Base-by-base conservation (phyloP, 37 sponge, comb jelly and placozoan species). In the Aplysina aerophoba region DNA sequence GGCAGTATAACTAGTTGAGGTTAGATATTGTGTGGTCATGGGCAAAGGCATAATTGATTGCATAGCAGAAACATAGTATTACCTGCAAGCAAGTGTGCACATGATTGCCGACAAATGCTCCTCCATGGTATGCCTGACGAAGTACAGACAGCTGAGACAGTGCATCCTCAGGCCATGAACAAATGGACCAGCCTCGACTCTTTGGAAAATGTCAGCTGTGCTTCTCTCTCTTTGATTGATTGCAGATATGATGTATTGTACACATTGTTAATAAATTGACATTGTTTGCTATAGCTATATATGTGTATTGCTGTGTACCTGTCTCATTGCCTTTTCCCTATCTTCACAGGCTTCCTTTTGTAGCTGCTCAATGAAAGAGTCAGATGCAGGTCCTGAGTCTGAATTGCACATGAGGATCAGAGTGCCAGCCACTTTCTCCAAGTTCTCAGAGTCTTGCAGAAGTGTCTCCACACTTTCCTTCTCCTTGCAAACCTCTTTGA, bases 61-160 rank as follows among this genome's bases (percentile, higher is more conserved):
- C 3, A 44, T 44, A 11, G 50, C 8, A 8, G 6, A 44, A 21
- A 53, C 55, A n/a, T 39, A 12, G 21, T 33, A 44, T 57, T 61
- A 83, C 83, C 64, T 88, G 34, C 35, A 88, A 78, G 59, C 59
- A 31, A 35, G 77, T 68, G 65, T 88, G 75, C 15, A 88, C 83
- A 60, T 88, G 88, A 58, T 88, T 88, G 19, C 88, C 88, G 15
- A 81, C 77, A 82, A 88, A 88, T 20, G 88, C 22, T 0, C 88
- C 88, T 30, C 83, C 58, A 20, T 64, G 73, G 55, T 88, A 88
- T 28, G 88, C 78, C 27, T 83, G 84, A 28, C 84, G n/a, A 33
- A 74, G 38, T 19, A 88, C 83, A 37, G 82, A 13, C 30, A 72
- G 83, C 12, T 56, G 15, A 25, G 44, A 22, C 66, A 88, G 31